Base-by-base conservation (phyloP, 1,140 invertebrate species). In the Callitettix versicolor region DNA sequence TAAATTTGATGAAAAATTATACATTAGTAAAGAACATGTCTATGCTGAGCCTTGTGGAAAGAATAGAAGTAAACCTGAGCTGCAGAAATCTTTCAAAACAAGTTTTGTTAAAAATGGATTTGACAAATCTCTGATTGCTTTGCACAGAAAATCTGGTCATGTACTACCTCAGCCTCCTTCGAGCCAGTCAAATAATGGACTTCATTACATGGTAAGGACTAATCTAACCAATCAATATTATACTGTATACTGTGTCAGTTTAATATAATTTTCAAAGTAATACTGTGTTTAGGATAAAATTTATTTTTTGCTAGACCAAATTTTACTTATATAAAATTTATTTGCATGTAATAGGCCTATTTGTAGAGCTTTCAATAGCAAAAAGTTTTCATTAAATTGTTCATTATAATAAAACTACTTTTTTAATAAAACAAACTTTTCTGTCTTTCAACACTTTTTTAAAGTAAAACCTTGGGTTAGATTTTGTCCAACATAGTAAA, bases 31-130 rank as follows among this genome's bases (percentile, higher is more conserved):
- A 36, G 57, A 58, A 51, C 57, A 58, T 38, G 48, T 58, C 6
- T 58, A 58, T 58, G 57, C 57, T 11, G 57, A 58, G 36, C 57
- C 57, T 14, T 42, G 26, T 41, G 24, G 9, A 3, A 30, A 30
- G 26, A 30, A 30, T 9, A 17, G 22, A 53, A 22, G 14, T 12
- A 49, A 12, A 9, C 20, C 53, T 44, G 30, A 48, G 18, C 40
- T 9, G 18, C 2, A 1, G 14, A 21, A 4, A 20, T 33, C 20
- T 33, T 14, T 5, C n/a, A 26, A 30, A 15, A 26, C n/a, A 34
- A 50, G 11, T 50, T 26, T 50, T 30, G 26, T 30, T 4, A 30
- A 30, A 9, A 30, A 30, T 30, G 26, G 9, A 30, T 4, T 30
- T 3, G 26, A 30, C 3, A 30, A 3, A 1, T 34, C 6, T n/a